Base-by-base conservation (phyloP, 2,113 vertebrate species). In the Cynocephalus volans region DNA sequence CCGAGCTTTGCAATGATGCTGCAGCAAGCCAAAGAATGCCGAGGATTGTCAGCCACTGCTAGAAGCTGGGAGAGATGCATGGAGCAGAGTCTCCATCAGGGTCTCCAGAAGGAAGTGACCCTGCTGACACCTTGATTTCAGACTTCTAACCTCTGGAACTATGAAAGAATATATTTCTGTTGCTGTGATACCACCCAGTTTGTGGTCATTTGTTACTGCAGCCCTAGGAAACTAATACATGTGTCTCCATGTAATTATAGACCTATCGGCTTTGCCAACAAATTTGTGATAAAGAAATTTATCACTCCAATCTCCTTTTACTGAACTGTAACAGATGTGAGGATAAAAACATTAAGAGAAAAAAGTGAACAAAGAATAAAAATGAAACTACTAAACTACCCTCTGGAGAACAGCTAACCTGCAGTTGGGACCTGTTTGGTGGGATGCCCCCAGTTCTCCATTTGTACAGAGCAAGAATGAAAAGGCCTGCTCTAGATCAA, bases 271-370 rank as follows among this genome's bases (percentile, higher is more conserved):
- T 89, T 94, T 95, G 84, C 92, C 92, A 96, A 96, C 75, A 97
- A 97, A 98, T 96, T 90, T 97, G 77, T 97, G 82, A 84, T 97
- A 83, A 84, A 90, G 72, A 82, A 95, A 96, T 89, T 95, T 97
- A 95, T 98, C 85, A 76, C 92, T 73, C 75, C 52, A 97, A 88
- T 92, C 95, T 98, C 93, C 95, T 96, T 81, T 94, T 76, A 96
- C 23, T 97, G 96, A 98, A 90, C 82, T 97, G 93, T 95, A 98
- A 52, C 97, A 98, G 97, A 98, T 97, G 93, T 97, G 31, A 11
- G 13, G 26, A 80, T 87, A 73, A 86, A 91, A 94, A 89, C 23
- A 83, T 64, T 50, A 90, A 70, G 65, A 75, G 50, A 1, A 86
- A 80, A 67, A 56, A 18, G 52, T 73, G 41, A 79, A 72, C 50